Evolutionary conservation across 2,888 invertebrate genomes (phyloP).

Genomic region (Elegia similella): DNA sequence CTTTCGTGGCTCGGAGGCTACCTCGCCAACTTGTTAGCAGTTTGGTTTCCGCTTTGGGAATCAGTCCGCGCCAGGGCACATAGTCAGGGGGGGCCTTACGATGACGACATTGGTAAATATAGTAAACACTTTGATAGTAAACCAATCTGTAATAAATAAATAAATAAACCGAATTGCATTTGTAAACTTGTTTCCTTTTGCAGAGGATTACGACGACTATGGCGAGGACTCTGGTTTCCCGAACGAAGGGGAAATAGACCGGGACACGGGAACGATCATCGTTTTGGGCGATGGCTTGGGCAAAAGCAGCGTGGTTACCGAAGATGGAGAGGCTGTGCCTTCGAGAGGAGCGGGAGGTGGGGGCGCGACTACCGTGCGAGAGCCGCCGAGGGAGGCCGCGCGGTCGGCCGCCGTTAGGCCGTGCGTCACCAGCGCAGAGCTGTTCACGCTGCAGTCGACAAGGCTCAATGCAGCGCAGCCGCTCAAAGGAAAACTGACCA

Average conservation of each 20-base stretch:
- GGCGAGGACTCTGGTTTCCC: slow-evolving; percentile 60
- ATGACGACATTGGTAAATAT: slow-evolving; percentile 74
- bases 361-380: slow-evolving; percentile 49
- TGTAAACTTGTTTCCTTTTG: not conserved
- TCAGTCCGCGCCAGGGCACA: slow-evolving; percentile 55
- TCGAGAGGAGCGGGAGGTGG: slow-evolving; percentile 54
- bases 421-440: slow-evolving; percentile 93
- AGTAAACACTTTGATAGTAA: not conserved
- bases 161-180: not conserved
- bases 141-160: not conserved
- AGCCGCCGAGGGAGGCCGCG: slow-evolving; percentile 78
- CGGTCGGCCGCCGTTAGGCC: slow-evolving; percentile 85
- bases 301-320: slow-evolving; percentile 49
- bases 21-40: slow-evolving; percentile 69
- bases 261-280: slow-evolving; percentile 71
- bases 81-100: slow-evolving; percentile 43
- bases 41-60: slow-evolving; percentile 77
- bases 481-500: slow-evolving; percentile 92
- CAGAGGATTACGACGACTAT: slow-evolving; percentile 70
- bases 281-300: slow-evolving; percentile 52
- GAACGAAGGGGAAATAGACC: slow-evolving; percentile 57
- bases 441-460: slow-evolving; percentile 92
- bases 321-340: slow-evolving; percentile 53
- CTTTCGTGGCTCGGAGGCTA: slow-evolving; percentile 80
- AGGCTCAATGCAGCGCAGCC: slow-evolving; percentile 91